Conservation (phyloP, 2,113 vertebrate species). For the Labeo rohita region DNA sequence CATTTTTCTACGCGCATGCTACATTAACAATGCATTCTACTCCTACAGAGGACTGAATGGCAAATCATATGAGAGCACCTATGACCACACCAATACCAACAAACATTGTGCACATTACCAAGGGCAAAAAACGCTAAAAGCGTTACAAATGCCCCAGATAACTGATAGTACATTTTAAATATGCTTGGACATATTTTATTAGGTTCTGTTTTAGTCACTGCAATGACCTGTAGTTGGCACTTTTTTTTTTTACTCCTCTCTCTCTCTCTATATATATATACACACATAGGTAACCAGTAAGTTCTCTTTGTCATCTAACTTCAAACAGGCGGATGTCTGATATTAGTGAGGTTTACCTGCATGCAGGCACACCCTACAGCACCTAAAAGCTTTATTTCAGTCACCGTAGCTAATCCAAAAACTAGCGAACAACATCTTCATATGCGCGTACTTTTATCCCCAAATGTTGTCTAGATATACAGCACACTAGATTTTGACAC, state of each 20-base stretch:
- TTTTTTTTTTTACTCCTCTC: background rate
- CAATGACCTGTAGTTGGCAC: background rate
- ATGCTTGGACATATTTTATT: background rate
- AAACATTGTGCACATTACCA: background rate
- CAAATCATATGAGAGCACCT: background rate
- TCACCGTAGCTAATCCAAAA: background rate
- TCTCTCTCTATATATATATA: background rate
- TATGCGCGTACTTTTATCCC: background rate
- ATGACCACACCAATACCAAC: background rate
- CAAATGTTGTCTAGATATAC: slow-evolving; percentile 26
- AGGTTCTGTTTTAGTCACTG: background rate
- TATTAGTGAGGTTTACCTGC: slow-evolving; percentile 25
- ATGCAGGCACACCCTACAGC: slow-evolving; percentile 54
- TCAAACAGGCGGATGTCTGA: background rate
- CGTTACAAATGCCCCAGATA: background rate
- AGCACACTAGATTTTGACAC: background rate
- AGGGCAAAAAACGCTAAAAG: background rate
- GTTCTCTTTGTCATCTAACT: slow-evolving; percentile 1
- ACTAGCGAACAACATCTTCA: background rate
- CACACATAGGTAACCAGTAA: background rate
- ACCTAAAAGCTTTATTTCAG: slow-evolving; percentile 66
- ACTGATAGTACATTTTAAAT: background rate
- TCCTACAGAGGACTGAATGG: background rate
- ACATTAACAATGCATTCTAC: background rate
- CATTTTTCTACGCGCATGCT: background rate